Base-by-base conservation (phyloP, 2,113 vertebrate genomes). In the Caranx ignobilis region DNA sequence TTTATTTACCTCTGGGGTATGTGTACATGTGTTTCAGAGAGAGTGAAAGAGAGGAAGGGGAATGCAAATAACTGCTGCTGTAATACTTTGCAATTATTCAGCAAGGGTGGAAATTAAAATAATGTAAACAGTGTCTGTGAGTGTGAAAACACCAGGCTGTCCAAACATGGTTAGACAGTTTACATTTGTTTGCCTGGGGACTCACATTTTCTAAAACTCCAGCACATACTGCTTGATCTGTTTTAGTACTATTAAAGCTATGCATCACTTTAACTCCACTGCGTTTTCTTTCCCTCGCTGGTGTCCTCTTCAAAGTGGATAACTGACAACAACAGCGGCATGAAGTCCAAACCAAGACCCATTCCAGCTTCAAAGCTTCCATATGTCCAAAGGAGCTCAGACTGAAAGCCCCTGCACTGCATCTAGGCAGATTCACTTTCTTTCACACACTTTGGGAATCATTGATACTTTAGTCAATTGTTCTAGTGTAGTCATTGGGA, bases 401-500 rank as follows among this genome's bases (percentile, higher is more conserved):
- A 59, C 88, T 82, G 84, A 85, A 89, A 91, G 86, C 90, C 88
- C 73, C 56, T 21, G 71, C 56, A 19, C 80, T 85, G 64, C 67
- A 43, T 85, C 80, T 75, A 89, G 84, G 86, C 83, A 76, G 88
- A 84, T 86, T 88, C 79, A 73, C 64, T 75, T 92, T 73, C 79
- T 89, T 86, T 89, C 62, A 82, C 87, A 88, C 88, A 86, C 83
- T 69, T 75, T 79, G 87, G 83, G 87, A 90, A 88, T 88, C 92
- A 86, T 85, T 82, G 91, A 92, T 89, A 93, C 87, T 86, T 91
- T 43, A 82, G 84, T 95, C 89, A 89, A 91, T 93, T 91, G 94
- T 94, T 94, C 85, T 88, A 89, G 90, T 88, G 91, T 88, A 85
- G 91, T 91, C 85, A 85, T 88, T 60, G 77, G 87, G 83, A 89